These are phyloP conservation scores for Morone chrysops DNA, from an alignment of 2,113 vertebrate species.

Conservation along the genomic window DNA sequence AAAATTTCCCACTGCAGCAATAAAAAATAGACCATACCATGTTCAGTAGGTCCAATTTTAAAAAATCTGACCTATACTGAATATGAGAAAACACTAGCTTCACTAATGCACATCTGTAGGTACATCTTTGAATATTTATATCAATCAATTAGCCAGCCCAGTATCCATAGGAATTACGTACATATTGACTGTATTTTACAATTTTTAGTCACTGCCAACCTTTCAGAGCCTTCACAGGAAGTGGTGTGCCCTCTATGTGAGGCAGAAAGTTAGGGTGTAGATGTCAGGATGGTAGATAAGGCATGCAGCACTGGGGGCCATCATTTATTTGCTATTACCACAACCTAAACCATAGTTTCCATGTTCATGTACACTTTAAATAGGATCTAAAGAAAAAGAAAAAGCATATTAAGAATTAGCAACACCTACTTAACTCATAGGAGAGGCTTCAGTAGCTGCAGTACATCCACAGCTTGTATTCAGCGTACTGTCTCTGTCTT, in stretches of 20 bases:
- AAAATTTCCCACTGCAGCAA: no score
- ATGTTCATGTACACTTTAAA: background rate
- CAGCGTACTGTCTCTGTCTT: constrained; percentile 43
- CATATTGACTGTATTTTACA: background rate
- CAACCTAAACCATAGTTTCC: background rate
- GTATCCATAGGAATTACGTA: background rate
- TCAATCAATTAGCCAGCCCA: background rate
- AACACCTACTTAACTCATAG: constrained; percentile 9
- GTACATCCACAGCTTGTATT: constrained; percentile 42
- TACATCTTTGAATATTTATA: background rate
- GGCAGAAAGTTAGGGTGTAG: background rate
- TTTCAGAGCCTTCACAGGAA: background rate
- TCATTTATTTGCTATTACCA: background rate
- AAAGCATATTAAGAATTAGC: background rate
- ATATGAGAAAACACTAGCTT: background rate
- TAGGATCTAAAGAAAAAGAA: background rate
- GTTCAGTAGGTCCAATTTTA: background rate
- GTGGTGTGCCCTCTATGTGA: background rate
- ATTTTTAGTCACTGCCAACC: background rate
- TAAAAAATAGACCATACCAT: no score
- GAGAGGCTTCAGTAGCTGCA: constrained; percentile 61
- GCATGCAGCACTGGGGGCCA: no score
- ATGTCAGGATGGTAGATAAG: background rate
- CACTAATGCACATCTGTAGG: background rate
- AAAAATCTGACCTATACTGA: background rate